These are phyloP conservation scores for Cinclus cinclus DNA, from an alignment of 2,113 vertebrate species.

Conservation along the genomic window DNA sequence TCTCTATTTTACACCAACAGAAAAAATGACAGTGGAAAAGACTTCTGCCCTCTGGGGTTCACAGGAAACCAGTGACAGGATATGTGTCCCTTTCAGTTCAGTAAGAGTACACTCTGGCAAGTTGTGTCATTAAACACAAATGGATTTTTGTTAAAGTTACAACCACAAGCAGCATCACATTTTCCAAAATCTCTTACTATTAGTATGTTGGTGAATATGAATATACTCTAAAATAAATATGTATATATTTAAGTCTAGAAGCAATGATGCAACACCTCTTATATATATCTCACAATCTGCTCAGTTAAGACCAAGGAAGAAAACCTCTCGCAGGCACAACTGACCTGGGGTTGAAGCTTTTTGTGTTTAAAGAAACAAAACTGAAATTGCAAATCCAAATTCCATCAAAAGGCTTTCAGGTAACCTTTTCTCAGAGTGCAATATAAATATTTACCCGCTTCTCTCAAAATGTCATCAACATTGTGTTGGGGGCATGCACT, in stretches of 20 bases:
- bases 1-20: neutral
- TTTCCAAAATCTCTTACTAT: neutral
- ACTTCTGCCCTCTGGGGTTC: neutral
- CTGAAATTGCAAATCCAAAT: neutral
- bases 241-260: neutral
- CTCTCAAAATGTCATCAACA: constrained; percentile 31
- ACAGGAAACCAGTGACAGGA: constrained; percentile 45
- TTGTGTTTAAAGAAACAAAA: neutral
- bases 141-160: neutral
- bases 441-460: constrained; percentile 2
- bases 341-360: neutral
- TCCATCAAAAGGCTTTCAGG: neutral
- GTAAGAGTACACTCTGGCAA: neutral
- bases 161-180: neutral
- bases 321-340: neutral
- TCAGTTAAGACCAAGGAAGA: neutral
- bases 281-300: neutral
- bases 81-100: neutral
- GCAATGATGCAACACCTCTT: neutral
- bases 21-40: constrained; percentile 40
- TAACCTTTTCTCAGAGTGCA: constrained; percentile 43
- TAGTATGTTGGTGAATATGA: neutral
- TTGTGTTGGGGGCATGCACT: neutral
- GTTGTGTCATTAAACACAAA: neutral
- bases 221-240: neutral